These are phyloP conservation scores for Euthynnus affinis DNA, from an alignment of 2,797 vertebrate genomes.

Conservation along the genomic window DNA sequence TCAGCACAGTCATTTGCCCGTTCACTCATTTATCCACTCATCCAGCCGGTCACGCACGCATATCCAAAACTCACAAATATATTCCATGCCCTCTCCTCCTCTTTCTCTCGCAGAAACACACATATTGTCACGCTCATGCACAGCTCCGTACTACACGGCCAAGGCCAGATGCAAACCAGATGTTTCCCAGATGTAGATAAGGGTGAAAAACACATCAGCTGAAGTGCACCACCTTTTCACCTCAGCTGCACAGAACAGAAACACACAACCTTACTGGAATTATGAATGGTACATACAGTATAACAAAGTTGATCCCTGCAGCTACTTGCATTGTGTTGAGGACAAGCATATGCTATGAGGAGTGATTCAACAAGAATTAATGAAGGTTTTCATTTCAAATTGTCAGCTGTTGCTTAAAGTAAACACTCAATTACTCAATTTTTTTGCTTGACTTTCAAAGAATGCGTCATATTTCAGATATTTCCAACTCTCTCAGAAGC, in stretches of 20 bases:
- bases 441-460: background rate
- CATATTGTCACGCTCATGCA: constrained; percentile 54
- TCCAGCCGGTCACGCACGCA: constrained; percentile 31
- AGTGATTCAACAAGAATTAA: no score
- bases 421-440: background rate
- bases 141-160: constrained; percentile 19
- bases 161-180: constrained; percentile 76
- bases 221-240: constrained; percentile 67
- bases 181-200: constrained; percentile 76
- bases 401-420: background rate
- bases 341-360: background rate
- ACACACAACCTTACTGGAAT: constrained; percentile 34
- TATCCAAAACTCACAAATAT: constrained; percentile 22
- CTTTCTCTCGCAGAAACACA: constrained; percentile 7
- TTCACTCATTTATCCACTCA: constrained; percentile 18
- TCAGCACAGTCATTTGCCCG: constrained; percentile 11
- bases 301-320: background rate
- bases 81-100: constrained; percentile 50
- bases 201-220: constrained; percentile 70
- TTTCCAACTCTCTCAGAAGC: background rate
- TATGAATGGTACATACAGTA: constrained; percentile 13
- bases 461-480: background rate
- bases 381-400: background rate
- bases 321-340: background rate
- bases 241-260: constrained; percentile 63